Evolutionary conservation across 2,113 vertebrate species (phyloP), one percentile per base, ranked within the genome.

Genomic region (Saguinus imperator): DNA sequence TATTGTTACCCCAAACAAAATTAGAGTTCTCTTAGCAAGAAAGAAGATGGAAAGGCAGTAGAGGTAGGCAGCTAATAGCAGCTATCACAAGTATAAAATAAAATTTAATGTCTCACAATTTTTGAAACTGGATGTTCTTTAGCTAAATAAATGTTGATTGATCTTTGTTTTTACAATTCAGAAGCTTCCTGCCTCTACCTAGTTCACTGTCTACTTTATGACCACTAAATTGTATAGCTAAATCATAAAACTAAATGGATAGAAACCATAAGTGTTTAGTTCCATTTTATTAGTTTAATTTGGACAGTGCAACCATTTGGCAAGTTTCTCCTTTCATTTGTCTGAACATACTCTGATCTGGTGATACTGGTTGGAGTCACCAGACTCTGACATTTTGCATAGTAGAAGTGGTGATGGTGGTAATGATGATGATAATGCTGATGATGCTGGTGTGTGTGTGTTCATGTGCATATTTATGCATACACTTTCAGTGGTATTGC

Each of bases 191-290:
- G 73, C 4, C 45, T 64, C 23, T 82, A 48, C 37, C 32, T 95
- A 58, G 17, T 88, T 94, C 32, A 89, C 43, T 66, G 27, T 89
- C 17, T 94, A 48, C 35, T 94, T 95, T 94, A 82, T 87, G 40
- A 82, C 52, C 27, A 48, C 80, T 25, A 82, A 64, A 58, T 89
- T 93, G 23, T 50, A 43, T 94, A 32, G 5, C 77, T 79, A 17
- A 91, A 82, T 93, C 57, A 87, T 79, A 91, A 91, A 95, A 81
- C 43, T 84, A 92, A 95, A 82, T 94, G 55, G 73, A n/a, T 82
- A 97, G 40, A 64, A 87, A 80, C 48, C 32, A 4, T 27, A 83
- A 92, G 75, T 84, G 12, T 66, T 20, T n/a, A 64, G 40, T 91
- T 82, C 6, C 6, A 43, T 12, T 72, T 3, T 83, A 13, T 35